Conservation (phyloP, 2,888 invertebrate genomes). For the Cheilosia vulpina region DNA sequence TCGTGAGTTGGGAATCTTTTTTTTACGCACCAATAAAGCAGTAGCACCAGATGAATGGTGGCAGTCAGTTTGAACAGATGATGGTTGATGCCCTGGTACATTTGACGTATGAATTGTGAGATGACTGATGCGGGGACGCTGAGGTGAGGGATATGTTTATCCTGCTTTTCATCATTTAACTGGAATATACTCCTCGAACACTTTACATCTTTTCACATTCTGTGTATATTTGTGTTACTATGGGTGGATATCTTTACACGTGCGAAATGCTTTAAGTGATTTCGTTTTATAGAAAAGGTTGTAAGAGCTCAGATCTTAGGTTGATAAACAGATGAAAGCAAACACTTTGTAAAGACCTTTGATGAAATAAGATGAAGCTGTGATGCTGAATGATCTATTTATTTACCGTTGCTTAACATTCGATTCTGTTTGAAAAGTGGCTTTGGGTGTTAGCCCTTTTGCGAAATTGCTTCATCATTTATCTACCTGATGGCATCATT, state of each 20-base stretch:
- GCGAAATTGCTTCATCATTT: conserved; percentile 17
- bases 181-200: conserved; percentile 53
- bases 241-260: not conserved
- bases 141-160: conserved; percentile 29
- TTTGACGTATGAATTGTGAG: conserved; percentile 48
- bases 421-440: conserved; percentile 47
- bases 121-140: not conserved
- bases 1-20: conserved; percentile 38
- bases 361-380: conserved; percentile 36
- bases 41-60: conserved; percentile 22
- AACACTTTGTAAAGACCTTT: conserved; percentile 8
- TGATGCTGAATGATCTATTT: conserved; percentile 43
- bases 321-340: not conserved
- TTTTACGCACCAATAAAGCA: conserved; percentile 61
- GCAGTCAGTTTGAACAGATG: conserved; percentile 43
- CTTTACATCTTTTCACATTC: conserved; percentile 40
- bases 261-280: conserved; percentile 37
- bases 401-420: conserved; percentile 39
- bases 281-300: not conserved
- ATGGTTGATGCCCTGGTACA: conserved; percentile 23
- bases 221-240: not conserved
- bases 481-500: not conserved
- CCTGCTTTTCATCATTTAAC: conserved; percentile 57
- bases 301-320: not conserved
- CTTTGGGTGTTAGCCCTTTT: conserved; percentile 10